A percentile compares a stretch with the other conserved stretches of the same genome.
Evolutionary conservation across 2,888 invertebrate species (phyloP).

Genomic region (Cenopis cana): DNA sequence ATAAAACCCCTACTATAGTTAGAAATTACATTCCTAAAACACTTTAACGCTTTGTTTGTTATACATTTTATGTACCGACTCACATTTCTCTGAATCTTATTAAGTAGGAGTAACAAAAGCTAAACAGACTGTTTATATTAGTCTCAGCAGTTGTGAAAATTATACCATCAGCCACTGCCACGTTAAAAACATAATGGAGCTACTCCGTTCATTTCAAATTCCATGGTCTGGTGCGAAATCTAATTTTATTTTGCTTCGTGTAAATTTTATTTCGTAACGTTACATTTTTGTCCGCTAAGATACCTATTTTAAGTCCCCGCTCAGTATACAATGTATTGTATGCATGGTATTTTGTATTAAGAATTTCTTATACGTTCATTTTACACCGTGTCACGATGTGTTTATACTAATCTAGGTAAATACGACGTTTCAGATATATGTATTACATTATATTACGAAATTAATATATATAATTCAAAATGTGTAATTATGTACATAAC

Average conservation of each 20-base stretch:
- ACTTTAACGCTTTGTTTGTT: too few relatives aligned
- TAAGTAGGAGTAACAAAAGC: not conserved
- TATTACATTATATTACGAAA: too few relatives aligned
- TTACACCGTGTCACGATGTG: not conserved
- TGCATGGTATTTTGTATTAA: conserved; percentile 24
- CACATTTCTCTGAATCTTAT: not conserved
- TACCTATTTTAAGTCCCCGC: conserved; percentile 17
- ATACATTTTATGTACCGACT: too few relatives aligned
- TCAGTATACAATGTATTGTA: conserved; percentile 13
- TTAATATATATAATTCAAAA: too few relatives aligned
- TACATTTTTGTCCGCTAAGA: conserved; percentile 32
- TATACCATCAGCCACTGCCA: conserved; percentile 2
- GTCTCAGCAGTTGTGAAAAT: not conserved
- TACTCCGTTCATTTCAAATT: conserved; percentile 14
- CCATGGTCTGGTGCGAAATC: conserved; percentile 37
- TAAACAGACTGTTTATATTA: not conserved
- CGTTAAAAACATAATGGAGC: conserved; percentile 14
- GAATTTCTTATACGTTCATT: not conserved
- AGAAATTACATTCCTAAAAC: too few relatives aligned
- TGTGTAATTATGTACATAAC: too few relatives aligned
- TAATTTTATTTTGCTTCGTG: conserved; percentile 43
- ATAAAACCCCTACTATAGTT: not conserved
- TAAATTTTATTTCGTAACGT: conserved; percentile 38
- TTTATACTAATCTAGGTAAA: not conserved
- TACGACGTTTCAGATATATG: not conserved